These are phyloP conservation scores for Galleria mellonella DNA, from an alignment of 1,140 invertebrate genomes.

Conservation along the genomic window DNA sequence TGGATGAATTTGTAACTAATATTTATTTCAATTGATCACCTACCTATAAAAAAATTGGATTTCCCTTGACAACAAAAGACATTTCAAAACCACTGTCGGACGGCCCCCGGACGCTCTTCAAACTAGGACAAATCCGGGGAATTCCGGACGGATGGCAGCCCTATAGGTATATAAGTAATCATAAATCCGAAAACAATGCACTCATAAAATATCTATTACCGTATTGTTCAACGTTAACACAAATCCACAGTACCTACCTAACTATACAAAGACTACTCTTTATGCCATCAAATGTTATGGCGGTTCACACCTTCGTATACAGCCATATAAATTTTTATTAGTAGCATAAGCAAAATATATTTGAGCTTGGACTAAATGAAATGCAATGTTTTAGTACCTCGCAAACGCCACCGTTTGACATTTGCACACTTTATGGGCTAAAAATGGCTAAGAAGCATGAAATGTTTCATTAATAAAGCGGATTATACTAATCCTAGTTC, in stretches of 20 bases:
- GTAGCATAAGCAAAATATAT: slow-evolving; percentile 34
- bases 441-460: slow-evolving; percentile 33
- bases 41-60: no score
- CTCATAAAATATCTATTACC: slow-evolving; percentile 47
- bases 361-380: slow-evolving; percentile 25
- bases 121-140: no score
- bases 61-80: no score
- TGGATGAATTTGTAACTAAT: no score
- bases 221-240: slow-evolving; percentile 44
- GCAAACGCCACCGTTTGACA: slow-evolving; percentile 3
- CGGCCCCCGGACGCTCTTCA: no score
- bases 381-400: slow-evolving; percentile 37
- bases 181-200: slow-evolving; percentile 39
- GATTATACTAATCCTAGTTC: neutral
- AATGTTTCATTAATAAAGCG: slow-evolving; percentile 42
- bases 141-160: no score
- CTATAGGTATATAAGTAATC: slow-evolving; percentile 10
- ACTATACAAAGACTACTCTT: no score
- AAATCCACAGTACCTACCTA: neutral
- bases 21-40: no score
- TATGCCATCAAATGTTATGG: neutral
- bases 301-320: neutral
- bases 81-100: no score
- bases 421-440: slow-evolving; percentile 7
- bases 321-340: slow-evolving; percentile 32